A percentile compares a stretch with the other conserved stretches of the same genome.
phyloP scores from a whole-genome alignment of 1,140 invertebrate genomes.

The Papilio machaon region DNA sequence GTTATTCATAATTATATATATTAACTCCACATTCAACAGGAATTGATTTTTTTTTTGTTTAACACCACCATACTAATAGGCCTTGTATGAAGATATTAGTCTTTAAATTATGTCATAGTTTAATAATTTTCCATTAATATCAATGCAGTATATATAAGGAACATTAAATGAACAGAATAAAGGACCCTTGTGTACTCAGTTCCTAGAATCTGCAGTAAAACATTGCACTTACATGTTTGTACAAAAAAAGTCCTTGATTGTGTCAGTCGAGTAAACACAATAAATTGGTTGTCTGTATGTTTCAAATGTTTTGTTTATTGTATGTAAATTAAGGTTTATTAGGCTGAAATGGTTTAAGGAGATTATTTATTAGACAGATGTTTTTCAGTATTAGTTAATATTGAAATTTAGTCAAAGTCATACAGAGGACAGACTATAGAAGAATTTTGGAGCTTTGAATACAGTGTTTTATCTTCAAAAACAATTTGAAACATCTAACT shows the following conservation, averaged over 20 bases:
- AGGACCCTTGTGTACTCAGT: background rate
- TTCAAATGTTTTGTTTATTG: background rate
- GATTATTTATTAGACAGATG: too few relatives aligned
- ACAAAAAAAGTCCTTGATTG: conserved; percentile 1
- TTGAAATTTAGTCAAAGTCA: too few relatives aligned
- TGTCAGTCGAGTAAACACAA: background rate
- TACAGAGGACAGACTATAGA: too few relatives aligned
- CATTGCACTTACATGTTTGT: background rate
- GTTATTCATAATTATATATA: background rate
- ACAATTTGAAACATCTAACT: too few relatives aligned
- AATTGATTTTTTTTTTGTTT: background rate
- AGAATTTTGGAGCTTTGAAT: too few relatives aligned
- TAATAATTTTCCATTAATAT: conserved; percentile 4
- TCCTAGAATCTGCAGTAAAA: conserved; percentile 14
- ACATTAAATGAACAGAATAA: background rate
- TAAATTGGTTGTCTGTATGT: background rate
- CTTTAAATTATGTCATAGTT: background rate
- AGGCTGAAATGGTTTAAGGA: background rate
- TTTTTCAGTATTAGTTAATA: too few relatives aligned
- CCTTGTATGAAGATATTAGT: background rate
- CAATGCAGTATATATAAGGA: background rate
- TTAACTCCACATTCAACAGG: background rate
- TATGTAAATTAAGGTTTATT: background rate
- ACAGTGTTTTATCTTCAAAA: too few relatives aligned
- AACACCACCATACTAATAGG: background rate